Base-by-base conservation (phyloP, 2,113 vertebrate species). In the Cynoglossus semilaevis region DNA sequence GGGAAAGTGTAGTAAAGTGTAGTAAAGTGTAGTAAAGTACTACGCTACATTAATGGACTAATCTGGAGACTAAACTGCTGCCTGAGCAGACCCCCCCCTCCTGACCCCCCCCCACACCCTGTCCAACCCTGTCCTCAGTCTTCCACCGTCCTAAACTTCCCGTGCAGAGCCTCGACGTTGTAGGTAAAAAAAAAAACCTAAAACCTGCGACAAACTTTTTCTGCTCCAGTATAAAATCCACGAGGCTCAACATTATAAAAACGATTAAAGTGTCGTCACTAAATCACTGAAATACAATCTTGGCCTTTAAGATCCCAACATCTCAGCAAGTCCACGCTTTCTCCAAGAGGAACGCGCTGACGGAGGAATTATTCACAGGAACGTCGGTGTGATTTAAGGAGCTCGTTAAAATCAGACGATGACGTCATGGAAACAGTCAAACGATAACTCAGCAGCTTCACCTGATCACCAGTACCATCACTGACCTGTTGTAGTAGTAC, bases 271-370 rank as follows among this genome's bases (percentile, higher is more conserved):
- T 19, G 4, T 41, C 7, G 14, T 19, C 15, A 7, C 38, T 43
- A 43, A 42, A 52, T 52, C 16, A 18, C 36, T 18, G 11, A 4
- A 52, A 37, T 17, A 6, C 4, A 52, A 7, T 5, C 34, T 38
- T 12, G 34, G 16, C 51, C 51, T 41, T 41, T 22, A 43, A 29
- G 37, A 36, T 51, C 49, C 34, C 35, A 51, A 51, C n/a, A 35
- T 34, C 29, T 16, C 49, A 6, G 34, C 15, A 36, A 35, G 12
- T 34, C n/a, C 11, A 15, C 49, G n/a, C 14, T 18, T 17, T 10
- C n/a, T 49, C 22, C 45, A 59, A 49, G 37, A 40, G 22, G 9
- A 40, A 46, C 47, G 15, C 14, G 46, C n/a, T 49, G 57, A 49
- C 46, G 38, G 15, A 58, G 44, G 15, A 47, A 48, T 15, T 38